Conservation (phyloP, 2,113 vertebrate genomes). For the Pygoscelis adeliae region DNA sequence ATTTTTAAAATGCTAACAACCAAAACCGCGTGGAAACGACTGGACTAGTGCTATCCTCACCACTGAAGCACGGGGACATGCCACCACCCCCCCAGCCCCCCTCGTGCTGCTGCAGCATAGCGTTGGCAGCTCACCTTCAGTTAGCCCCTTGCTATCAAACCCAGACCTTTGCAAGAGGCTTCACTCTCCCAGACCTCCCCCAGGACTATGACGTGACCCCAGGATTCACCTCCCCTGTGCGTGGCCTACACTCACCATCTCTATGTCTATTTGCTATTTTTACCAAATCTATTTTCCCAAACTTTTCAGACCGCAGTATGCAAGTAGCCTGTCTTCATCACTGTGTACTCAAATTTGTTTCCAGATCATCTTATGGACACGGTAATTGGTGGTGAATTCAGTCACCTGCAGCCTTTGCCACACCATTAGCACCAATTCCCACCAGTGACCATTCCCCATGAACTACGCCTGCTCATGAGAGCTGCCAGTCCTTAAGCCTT, state of each 20-base stretch:
- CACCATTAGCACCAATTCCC: background rate
- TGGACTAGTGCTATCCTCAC: rapidly evolving
- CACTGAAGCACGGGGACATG: rapidly evolving
- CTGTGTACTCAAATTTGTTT: background rate
- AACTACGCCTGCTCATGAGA: background rate
- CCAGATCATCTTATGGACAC: rapidly evolving
- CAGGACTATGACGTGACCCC: background rate
- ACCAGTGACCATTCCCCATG: background rate
- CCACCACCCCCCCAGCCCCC: background rate
- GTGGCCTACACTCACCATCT: background rate
- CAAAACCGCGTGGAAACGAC: rapidly evolving
- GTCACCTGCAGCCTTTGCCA: background rate
- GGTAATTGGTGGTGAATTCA: background rate
- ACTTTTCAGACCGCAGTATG: rapidly evolving
- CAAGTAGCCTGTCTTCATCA: background rate
- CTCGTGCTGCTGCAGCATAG: rapidly evolving
- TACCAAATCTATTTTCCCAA: background rate
- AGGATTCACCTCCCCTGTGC: background rate
- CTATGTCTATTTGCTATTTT: background rate
- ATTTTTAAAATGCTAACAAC: background rate
- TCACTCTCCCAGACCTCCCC: background rate
- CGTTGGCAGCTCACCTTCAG: background rate
- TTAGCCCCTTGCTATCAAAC: background rate
- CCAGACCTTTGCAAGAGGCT: background rate
- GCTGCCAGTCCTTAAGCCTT: background rate